Evolutionary conservation across 1,140 invertebrate genomes (phyloP), one percentile per base, ranked within the genome.

Genomic region (Phocides pigmalion): DNA sequence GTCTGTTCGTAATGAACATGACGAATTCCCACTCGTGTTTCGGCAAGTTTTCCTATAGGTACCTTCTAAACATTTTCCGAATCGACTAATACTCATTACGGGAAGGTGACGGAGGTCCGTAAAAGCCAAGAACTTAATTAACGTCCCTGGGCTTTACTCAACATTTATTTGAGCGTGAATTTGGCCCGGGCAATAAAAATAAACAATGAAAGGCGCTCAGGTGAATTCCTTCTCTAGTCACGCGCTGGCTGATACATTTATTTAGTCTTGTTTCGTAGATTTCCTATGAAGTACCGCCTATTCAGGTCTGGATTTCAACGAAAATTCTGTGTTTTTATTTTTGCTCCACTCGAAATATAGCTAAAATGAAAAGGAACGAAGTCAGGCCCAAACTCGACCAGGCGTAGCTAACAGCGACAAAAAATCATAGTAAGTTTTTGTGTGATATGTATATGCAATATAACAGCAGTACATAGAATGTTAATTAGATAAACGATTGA

Each of bases 91-190:
- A 71, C 79, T 79, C 72, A 79, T 82, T 82, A 66, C 64, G 35
- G 56, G 51, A 32, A 64, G 68, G 53, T 61, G 59, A 47, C 62
- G 63, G 66, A 42, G 51, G 64, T 58, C 66, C 76, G 77, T 80
- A 81, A 86, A 86, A 84, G 76, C 76, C 76, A 87, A 84, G 76
- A 82, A 84, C 84, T 84, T 87, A 87, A 87, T 87, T 87, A 87
- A 84, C 77, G 76, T 83, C 72, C 72, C 64, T 15, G 22, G 62
- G 70, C 66, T 76, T 80, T 76, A 76, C 75, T 77, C 77, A 67
- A 73, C 81, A 82, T 85, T 85, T 84, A 80, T 82, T 84, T 77
- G 79, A 75, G 79, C 79, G 76, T 79, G 81, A 85, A 82, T 85
- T 87, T 66, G 77, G 75, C 58, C 64, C 67, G 64, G 47, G 77